Evolutionary conservation across 2,888 invertebrate species (phyloP).

Genomic region (Formica aserva): DNA sequence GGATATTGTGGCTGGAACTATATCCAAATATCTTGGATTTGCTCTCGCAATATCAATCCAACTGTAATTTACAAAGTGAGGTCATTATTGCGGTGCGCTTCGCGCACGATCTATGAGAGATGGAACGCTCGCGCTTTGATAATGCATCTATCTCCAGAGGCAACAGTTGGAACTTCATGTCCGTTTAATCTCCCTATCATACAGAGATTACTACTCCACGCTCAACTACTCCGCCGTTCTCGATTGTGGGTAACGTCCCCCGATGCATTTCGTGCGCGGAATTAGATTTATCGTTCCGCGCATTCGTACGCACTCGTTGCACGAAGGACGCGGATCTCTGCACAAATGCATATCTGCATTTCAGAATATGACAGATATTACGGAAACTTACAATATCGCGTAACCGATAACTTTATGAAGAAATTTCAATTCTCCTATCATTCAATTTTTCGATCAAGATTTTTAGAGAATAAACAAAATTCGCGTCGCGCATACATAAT

Average conservation of each 20-base stretch:
- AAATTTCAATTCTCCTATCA: background rate
- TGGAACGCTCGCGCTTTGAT: constrained; percentile 47
- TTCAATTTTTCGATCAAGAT: background rate
- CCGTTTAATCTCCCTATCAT: constrained; percentile 56
- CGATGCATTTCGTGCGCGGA: constrained; percentile 34
- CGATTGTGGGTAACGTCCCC: constrained; percentile 38
- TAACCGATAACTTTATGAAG: constrained; percentile 7
- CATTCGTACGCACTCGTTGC: constrained; percentile 38
- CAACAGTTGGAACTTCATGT: constrained; percentile 57
- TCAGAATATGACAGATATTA: constrained; percentile 7
- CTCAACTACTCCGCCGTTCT: constrained; percentile 18
- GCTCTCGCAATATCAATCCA: constrained; percentile 37
- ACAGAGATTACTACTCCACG: constrained; percentile 35
- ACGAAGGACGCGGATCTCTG: constrained; percentile 5
- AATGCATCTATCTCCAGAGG: constrained; percentile 56
- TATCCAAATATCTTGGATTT: constrained; percentile 46
- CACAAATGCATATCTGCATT: constrained; percentile 10
- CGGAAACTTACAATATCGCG: background rate
- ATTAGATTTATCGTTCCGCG: constrained; percentile 46
- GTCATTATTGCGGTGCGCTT: constrained; percentile 46
- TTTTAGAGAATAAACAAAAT: background rate
- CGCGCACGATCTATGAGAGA: constrained; percentile 34
- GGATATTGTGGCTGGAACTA: constrained; percentile 18
- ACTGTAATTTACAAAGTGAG: constrained; percentile 53
- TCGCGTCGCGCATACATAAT: background rate